Conservation (phyloP, 2,888 invertebrate species). For the Mythimna vitellina region DNA sequence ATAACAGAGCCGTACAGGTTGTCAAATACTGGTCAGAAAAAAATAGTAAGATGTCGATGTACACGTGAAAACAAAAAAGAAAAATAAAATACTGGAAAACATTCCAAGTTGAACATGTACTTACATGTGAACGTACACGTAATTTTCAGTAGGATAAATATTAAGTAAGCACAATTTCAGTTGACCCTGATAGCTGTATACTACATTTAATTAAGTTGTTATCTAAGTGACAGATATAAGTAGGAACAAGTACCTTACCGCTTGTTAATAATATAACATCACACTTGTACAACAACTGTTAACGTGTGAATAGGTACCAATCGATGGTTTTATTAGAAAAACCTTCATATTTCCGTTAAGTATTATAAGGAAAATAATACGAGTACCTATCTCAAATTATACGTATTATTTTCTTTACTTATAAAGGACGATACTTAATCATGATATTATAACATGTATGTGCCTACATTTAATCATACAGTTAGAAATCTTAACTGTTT, state of each 20-base stretch:
- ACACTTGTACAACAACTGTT: slow-evolving; percentile 24
- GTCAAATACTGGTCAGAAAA: too few relatives aligned
- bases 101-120: too few relatives aligned
- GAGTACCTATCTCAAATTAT: not conserved
- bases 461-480: not conserved
- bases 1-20: too few relatives aligned
- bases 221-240: slow-evolving; percentile 5
- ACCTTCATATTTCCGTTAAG: slow-evolving; percentile 30
- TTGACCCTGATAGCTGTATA: not conserved
- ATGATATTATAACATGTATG: not conserved
- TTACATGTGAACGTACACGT: not conserved
- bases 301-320: slow-evolving; percentile 27
- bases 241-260: not conserved
- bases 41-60: too few relatives aligned
- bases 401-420: slow-evolving; percentile 14
- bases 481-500: not conserved
- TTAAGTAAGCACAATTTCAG: not conserved
- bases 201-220: slow-evolving; percentile 3
- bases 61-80: too few relatives aligned
- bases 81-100: not conserved
- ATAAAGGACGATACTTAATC: not conserved
- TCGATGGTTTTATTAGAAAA: slow-evolving; percentile 36
- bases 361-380: not conserved
- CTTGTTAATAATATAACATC: slow-evolving; percentile 17
- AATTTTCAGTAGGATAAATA: not conserved